Conservation (phyloP, 2,797 vertebrate genomes). For the Cephalopachus bancanus region DNA sequence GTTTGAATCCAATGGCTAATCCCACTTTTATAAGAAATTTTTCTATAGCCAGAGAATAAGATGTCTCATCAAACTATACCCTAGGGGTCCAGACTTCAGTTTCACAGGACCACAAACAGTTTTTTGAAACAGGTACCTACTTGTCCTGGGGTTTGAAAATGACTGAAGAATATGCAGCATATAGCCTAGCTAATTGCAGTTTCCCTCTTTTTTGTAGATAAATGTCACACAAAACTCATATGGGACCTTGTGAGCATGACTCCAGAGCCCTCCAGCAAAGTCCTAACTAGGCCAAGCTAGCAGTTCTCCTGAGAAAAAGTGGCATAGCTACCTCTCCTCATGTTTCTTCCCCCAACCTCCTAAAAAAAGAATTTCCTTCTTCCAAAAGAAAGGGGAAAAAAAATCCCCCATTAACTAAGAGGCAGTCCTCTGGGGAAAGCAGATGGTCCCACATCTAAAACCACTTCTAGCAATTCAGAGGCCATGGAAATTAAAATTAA, state of each 20-base stretch:
- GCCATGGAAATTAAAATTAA: conserved; percentile 48
- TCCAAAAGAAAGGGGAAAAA: not conserved
- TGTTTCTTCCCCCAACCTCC: fast-evolving
- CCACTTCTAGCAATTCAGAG: not conserved
- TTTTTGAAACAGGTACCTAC: conserved; percentile 10
- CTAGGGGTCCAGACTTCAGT: not conserved
- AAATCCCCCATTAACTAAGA: not conserved
- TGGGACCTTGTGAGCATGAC: not conserved
- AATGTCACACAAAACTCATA: not conserved
- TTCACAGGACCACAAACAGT: not conserved
- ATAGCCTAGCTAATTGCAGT: not conserved
- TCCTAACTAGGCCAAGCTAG: not conserved
- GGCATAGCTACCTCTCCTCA: not conserved
- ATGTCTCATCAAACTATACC: not conserved
- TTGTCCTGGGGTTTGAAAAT: not conserved
- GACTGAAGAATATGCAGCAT: not conserved
- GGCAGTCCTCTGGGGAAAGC: not conserved
- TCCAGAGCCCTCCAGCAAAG: not conserved
- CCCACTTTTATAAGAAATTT: not conserved
- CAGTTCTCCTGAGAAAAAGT: not conserved
- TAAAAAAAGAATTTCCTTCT: not conserved
- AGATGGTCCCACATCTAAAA: not conserved
- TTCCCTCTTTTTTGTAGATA: not conserved
- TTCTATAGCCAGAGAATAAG: not conserved
- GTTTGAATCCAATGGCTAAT: not conserved